These are phyloP conservation scores for Loxodonta africana DNA, from an alignment of 2,113 vertebrate genomes.

Conservation along the genomic window DNA sequence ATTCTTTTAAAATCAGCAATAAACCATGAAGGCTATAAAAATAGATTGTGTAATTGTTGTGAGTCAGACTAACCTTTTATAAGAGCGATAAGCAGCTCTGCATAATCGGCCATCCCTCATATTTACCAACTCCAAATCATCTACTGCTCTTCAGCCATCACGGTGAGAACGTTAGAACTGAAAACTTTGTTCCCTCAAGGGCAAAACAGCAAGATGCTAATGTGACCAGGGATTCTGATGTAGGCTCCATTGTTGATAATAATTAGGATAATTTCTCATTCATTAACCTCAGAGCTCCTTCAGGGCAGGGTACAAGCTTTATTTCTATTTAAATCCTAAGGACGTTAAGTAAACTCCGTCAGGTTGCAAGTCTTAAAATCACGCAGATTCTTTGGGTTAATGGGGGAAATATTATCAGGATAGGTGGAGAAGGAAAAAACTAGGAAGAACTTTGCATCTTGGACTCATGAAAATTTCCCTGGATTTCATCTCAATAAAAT, in stretches of 20 bases:
- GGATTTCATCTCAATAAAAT: neutral
- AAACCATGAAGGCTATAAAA: conserved; percentile 62
- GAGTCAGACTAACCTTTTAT: conserved; percentile 65
- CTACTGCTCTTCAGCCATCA: neutral
- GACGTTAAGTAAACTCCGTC: neutral
- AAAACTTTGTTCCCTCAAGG: conserved; percentile 10
- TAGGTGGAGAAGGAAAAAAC: neutral
- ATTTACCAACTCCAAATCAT: neutral
- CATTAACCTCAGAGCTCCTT: neutral
- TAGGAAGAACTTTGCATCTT: neutral
- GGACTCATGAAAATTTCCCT: neutral
- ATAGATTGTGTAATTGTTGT: conserved; percentile 32
- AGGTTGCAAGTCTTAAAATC: neutral
- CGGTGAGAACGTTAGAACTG: neutral
- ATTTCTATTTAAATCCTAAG: conserved; percentile 4
- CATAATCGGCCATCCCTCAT: neutral
- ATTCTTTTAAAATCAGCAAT: conserved; percentile 38
- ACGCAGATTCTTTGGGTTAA: neutral
- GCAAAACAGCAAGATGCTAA: neutral
- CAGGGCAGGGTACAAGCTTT: neutral
- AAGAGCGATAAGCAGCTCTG: conserved; percentile 13
- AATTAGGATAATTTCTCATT: conserved; percentile 33
- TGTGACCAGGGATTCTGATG: neutral
- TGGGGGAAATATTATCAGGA: neutral
- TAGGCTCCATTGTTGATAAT: neutral